phyloP scores from a whole-genome alignment of 1,140 invertebrate species.

The Lycorma delicatula region DNA sequence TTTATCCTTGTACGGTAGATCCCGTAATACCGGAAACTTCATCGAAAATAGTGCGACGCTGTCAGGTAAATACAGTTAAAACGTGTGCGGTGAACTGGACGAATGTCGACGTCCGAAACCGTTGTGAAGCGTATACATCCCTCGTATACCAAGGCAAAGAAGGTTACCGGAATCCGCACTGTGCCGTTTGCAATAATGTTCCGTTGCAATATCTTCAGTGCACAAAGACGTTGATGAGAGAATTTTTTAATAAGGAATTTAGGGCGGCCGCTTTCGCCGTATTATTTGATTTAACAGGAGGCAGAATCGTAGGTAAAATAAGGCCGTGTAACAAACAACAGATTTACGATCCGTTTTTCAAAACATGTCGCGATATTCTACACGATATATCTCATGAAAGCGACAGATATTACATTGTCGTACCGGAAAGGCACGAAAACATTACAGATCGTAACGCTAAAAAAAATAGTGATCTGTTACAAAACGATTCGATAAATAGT shows the following conservation, averaged over 20 bases:
- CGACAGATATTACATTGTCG: not conserved
- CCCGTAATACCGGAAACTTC: conserved; percentile 28
- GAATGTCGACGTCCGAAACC: conserved; percentile 29
- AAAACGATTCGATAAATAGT: not conserved
- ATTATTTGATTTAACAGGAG: conserved; percentile 40
- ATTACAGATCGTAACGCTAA: not conserved
- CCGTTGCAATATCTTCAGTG: conserved; percentile 37
- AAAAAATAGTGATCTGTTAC: conserved; percentile 1
- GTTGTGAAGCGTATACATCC: conserved; percentile 39
- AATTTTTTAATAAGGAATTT: conserved; percentile 35
- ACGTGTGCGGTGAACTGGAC: conserved; percentile 36
- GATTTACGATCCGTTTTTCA: conserved; percentile 46
- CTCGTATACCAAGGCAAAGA: conserved; percentile 36
- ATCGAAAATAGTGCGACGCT: conserved; percentile 23
- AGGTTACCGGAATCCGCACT: conserved; percentile 47
- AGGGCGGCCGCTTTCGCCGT: conserved; percentile 42
- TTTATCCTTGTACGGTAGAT: conserved; percentile 25
- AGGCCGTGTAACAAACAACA: conserved; percentile 32
- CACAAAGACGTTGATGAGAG: conserved; percentile 16
- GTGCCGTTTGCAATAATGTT: conserved; percentile 46
- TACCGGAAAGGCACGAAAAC: not conserved
- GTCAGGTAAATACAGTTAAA: conserved; percentile 27
- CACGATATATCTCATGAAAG: conserved; percentile 28
- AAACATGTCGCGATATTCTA: conserved; percentile 39
- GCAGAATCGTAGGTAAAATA: conserved; percentile 35